Conservation (phyloP, 2,797 vertebrate species). For the Melanotaenia boesemani region DNA sequence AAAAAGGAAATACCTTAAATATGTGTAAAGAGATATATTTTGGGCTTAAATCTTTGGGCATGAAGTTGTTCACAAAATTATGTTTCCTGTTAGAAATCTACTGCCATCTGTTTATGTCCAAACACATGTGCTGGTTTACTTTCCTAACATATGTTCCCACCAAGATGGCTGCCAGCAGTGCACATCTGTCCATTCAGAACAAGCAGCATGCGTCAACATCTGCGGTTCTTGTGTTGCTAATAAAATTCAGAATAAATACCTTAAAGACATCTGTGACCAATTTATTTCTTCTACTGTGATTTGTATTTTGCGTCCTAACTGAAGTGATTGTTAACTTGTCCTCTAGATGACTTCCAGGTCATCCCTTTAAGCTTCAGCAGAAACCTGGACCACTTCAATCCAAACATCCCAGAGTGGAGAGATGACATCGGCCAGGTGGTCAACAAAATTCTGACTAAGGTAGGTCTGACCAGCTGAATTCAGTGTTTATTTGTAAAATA, state of each 20-base stretch:
- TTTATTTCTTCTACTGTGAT: background rate
- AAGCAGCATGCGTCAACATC: background rate
- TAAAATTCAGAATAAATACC: no score
- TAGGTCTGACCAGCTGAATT: slow-evolving; percentile 49
- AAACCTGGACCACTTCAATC: slow-evolving; percentile 91
- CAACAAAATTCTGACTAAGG: slow-evolving; percentile 91
- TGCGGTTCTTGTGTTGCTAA: background rate
- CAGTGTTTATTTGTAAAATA: no score
- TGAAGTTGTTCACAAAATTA: background rate
- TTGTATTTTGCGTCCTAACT: background rate
- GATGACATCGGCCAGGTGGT: slow-evolving; percentile 92
- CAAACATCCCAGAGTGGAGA: slow-evolving; percentile 94
- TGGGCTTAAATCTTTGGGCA: background rate
- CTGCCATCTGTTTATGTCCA: slow-evolving; percentile 12
- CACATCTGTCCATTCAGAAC: background rate
- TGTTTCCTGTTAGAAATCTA: background rate
- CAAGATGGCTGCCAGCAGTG: background rate
- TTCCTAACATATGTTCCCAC: slow-evolving; percentile 14
- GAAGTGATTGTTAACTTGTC: background rate
- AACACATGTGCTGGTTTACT: background rate
- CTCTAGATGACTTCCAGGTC: slow-evolving; percentile 90
- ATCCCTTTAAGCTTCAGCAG: slow-evolving; percentile 92
- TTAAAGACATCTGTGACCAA: background rate
- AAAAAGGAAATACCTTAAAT: background rate
- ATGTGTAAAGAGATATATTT: background rate